phyloP scores from a whole-genome alignment of 2,797 vertebrate species.

The Malacoctenus gilli region DNA sequence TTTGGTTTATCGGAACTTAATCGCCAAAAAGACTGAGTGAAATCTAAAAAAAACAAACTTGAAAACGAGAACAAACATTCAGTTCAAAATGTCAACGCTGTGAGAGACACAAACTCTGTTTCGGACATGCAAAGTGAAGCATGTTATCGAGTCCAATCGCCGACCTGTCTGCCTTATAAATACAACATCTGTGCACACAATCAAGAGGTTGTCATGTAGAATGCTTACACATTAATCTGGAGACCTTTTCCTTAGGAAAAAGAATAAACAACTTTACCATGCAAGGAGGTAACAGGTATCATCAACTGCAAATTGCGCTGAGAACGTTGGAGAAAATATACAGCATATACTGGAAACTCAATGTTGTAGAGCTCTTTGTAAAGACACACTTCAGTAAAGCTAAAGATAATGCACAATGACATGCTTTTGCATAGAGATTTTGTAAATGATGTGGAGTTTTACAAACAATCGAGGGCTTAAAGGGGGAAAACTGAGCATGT shows the following conservation, averaged over 20 bases:
- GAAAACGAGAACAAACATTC: constrained; percentile 45
- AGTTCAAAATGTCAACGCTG: constrained; percentile 40
- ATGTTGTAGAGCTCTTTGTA: constrained; percentile 15
- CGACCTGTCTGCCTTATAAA: constrained; percentile 42
- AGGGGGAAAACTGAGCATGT: constrained; percentile 39
- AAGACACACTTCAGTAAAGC: constrained; percentile 68
- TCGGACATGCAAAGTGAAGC: constrained; percentile 37
- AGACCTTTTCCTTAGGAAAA: constrained; percentile 84
- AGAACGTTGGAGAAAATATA: constrained; percentile 54
- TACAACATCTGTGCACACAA: constrained; percentile 57
- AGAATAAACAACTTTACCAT: constrained; percentile 81
- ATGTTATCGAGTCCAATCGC: constrained; percentile 32
- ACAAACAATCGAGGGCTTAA: constrained; percentile 47
- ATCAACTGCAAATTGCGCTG: constrained; percentile 53
- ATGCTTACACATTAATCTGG: constrained; percentile 75
- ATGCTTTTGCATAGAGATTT: constrained; percentile 83
- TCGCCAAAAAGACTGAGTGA: constrained; percentile 13
- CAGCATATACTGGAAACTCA: constrained; percentile 31
- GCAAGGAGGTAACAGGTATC: constrained; percentile 76
- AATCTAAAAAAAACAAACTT: constrained; percentile 33
- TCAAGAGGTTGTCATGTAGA: constrained; percentile 67
- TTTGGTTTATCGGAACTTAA: constrained; percentile 15
- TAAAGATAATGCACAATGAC: constrained; percentile 70
- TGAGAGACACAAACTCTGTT: constrained; percentile 43
- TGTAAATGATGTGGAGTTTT: constrained; percentile 46